These are phyloP conservation scores for Plotosus lineatus DNA, from an alignment of 2,113 vertebrate genomes.

Conservation along the genomic window DNA sequence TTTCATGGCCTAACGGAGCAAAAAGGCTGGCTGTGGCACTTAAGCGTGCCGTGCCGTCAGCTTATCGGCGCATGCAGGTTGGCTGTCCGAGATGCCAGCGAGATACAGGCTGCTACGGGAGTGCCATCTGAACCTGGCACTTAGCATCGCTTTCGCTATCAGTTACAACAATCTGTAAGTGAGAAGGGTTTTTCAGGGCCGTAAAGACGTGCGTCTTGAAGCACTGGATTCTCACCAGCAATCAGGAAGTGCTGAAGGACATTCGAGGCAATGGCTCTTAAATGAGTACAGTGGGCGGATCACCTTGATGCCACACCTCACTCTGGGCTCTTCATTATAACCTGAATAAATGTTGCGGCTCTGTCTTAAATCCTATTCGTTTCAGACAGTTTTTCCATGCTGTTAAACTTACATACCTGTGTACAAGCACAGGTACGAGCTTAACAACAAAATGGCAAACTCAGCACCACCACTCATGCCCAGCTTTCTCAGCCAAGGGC, in stretches of 20 bases:
- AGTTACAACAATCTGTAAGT: slow-evolving; percentile 60
- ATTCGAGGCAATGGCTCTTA: slow-evolving; percentile 15
- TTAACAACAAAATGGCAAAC: slow-evolving; percentile 29
- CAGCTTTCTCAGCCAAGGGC: background rate
- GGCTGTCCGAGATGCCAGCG: slow-evolving; percentile 54
- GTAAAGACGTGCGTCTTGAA: slow-evolving; percentile 48
- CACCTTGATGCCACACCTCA: slow-evolving; percentile 3
- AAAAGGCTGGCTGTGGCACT: slow-evolving; percentile 49
- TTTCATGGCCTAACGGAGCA: slow-evolving; percentile 56
- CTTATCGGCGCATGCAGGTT: slow-evolving; percentile 50
- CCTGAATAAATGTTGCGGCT: slow-evolving; percentile 25
- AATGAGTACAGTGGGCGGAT: background rate
- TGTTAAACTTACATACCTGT: slow-evolving; percentile 32
- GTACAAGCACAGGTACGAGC: background rate
- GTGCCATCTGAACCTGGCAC: slow-evolving; percentile 55
- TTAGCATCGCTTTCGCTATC: slow-evolving; percentile 61
- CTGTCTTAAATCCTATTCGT: slow-evolving; percentile 34
- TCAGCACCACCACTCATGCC: slow-evolving; percentile 28
- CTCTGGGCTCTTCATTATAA: slow-evolving; percentile 23
- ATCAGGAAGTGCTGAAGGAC: slow-evolving; percentile 39
- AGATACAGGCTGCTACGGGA: slow-evolving; percentile 50
- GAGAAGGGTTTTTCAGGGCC: slow-evolving; percentile 58
- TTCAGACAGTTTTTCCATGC: slow-evolving; percentile 38
- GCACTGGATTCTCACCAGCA: slow-evolving; percentile 39
- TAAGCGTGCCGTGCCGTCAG: slow-evolving; percentile 52